Base-by-base conservation (phyloP, 53 echinoderm and acorn worm genomes). In the Zoroaster sp. region DNA sequence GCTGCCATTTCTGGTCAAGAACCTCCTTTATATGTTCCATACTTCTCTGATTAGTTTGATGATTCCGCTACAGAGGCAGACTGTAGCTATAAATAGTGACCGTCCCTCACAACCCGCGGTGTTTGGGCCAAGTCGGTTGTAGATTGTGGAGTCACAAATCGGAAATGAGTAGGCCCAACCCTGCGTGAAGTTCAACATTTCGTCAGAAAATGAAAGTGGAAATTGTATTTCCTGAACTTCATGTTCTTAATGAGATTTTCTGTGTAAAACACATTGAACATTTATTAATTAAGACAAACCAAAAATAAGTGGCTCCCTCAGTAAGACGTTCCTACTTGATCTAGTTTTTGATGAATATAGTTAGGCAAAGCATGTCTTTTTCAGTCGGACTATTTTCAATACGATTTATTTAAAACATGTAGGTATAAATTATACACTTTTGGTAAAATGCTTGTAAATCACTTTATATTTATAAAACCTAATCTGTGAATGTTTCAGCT, bases 1-100 rank as follows among this genome's bases (percentile, higher is more conserved):
- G 23, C 34, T 83, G 69, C 6, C 41, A 41, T 36, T 32, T 32
- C 0, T 37, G 69, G 37, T 85, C 36, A 71, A 85, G 83, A 69
- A 85, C 85, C 85, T 71, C 83, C 15, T 49, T 85, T 70, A 85
- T 49, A 51, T 45, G 45, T 11, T 36, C 85, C 85, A 85, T 85
- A 85, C 39, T 85, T 71, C 49, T 52, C 71, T 85, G 69, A 85
- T 85, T 85, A 85, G 18, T 51, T 2, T 71, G 38, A 85, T 70
- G 69, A 34, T 85, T 71, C 14, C 52, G 75, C 20, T 10, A 63
- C 18, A 40, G 65, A 40, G 37, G 39, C 65, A 12, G 37, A 39
- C 31, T 51, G 67, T 7, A 35, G 69, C 46, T 85, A 85, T 85
- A 49, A 71, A 85, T 85, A 85, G 85, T 21, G 20, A 59, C 63